Percentiles rank a stretch among this genome's conserved stretches.
Evolutionary conservation across 1,140 invertebrate genomes (phyloP).

Genomic region (Drosophila oshimai): DNA sequence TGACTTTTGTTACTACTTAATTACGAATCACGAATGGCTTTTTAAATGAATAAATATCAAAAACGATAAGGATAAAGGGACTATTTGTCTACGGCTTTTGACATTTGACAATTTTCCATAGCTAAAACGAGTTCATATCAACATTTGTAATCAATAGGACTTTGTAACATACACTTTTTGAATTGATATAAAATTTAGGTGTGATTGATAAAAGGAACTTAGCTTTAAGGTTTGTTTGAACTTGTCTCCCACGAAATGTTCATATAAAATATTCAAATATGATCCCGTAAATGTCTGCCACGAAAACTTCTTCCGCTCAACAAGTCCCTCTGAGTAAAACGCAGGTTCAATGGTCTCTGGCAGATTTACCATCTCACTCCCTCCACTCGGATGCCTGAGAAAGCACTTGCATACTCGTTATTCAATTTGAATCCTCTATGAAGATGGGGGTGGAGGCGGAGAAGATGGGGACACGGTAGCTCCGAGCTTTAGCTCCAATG

Average conservation of each 20-base stretch:
- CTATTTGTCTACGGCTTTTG: no score
- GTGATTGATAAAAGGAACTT: no score
- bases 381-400: background rate
- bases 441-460: background rate
- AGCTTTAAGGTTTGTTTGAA: background rate
- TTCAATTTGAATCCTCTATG: slow-evolving; percentile 34
- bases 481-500: slow-evolving; percentile 7
- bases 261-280: slow-evolving; percentile 30
- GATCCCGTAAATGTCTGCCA: slow-evolving; percentile 10
- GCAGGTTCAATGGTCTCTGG: slow-evolving; percentile 26
- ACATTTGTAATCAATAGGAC: no score
- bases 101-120: no score
- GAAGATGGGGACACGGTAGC: slow-evolving; percentile 8
- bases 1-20: slow-evolving; percentile 3
- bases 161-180: no score
- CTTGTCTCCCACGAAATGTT: slow-evolving; percentile 10
- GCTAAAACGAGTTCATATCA: no score
- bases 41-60: background rate
- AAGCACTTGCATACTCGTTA: slow-evolving; percentile 35
- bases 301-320: slow-evolving; percentile 1
- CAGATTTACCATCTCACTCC: background rate
- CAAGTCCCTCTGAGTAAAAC: slow-evolving; percentile 10
- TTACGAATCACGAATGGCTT: background rate
- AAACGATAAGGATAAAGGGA: no score
- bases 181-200: no score